Evolutionary conservation across 1,140 invertebrate species (phyloP), one percentile per base, ranked within the genome.

Genomic region (Drosophila pseudoobscura): DNA sequence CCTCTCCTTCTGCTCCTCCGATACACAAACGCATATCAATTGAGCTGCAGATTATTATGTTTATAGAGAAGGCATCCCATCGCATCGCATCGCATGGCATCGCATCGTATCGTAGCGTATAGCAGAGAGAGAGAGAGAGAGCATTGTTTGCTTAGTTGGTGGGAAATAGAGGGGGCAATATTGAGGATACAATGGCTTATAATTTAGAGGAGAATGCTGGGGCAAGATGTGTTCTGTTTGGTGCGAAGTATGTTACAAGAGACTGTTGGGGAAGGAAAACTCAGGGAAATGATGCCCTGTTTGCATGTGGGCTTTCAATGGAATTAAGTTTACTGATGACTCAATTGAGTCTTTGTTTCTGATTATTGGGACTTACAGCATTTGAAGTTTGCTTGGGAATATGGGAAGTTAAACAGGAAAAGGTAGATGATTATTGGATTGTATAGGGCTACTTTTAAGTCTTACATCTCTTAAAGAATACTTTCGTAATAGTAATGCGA

Each of bases 11-110:
- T 8, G 39, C 51, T 56, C 49, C 44, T 31, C 17, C 64, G 51
- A 9, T 6, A 35, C 20, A 43, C 51, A 57, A 50, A 46, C 45
- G 35, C 51, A 41, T 69, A 35, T 66, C 52, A 56, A 50, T 39
- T 56, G 51, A 35, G 35, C 24, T 56, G 26, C 63, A 20, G 35
- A 57, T 50, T 70, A 70, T 57, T 69, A 69, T 70, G 63, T 45
- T 69, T 50, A 57, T 35, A 39, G 35, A 39, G 35, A 39, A 39
- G 35, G n/a, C 20, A 26, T 26, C 24, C 4, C 3, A 26, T 5
- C 0, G 24, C 20, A 20, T 20, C 1, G 20, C 20, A 20, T 20
- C 20, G 20, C 20, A 20, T 20, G 1, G 20, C 20, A 20, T 20
- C 20, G 20, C 2, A 20, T 20, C 20, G 20, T 20, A 17, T 17